Evolutionary conservation across 2,888 invertebrate genomes (phyloP), one percentile per base, ranked within the genome.

Genomic region (Drosophila antonietae): DNA sequence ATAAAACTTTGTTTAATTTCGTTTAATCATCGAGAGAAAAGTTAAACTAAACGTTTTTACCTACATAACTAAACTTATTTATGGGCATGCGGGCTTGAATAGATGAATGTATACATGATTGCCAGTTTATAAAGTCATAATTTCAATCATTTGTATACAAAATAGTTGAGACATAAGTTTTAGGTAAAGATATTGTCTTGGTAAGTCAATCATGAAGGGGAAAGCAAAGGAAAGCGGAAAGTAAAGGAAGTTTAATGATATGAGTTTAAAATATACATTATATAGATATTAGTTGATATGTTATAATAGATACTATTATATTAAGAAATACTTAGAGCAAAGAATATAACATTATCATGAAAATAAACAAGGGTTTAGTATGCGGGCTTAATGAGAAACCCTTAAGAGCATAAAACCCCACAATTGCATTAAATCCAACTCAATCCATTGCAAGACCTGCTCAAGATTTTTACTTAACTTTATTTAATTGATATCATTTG

Each of bases 401-500:
- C 6, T 33, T 15, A 0, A 28, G 28, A 28, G 1, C 12, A 33
- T 8, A 33, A 9, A 33, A 9, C 9, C 2, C 23, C 15, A 41
- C 55, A 56, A 31, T 31, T 56, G 55, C 33, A 35, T 57, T 35
- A 57, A 20, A 12, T 28, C n/a, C 35, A 43, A 15, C 7, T 14
- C n/a, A 28, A n/a, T 2, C 18, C 15, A 49, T 41, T n/a, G 15
- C 28, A 41, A 65, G 18, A 35, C 9, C 35, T 55, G 39, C 37
- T 43, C 28, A 18, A 33, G 37, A 44, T 49, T 59, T 59, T 59
- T 49, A 59, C 59, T 49, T 39, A 31, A 58, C 35, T 28, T 53
- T n/a, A 57, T 65, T 73, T 62, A 57, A 66, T 73, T 74, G 56
- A 53, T 37, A 52, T 49, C 58, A 74, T 78, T 78, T 73, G 60